A percentile compares a stretch with the other conserved stretches of the same genome.
phyloP scores from a whole-genome alignment of 2,888 invertebrate species.

The Oxytorus armatus region DNA sequence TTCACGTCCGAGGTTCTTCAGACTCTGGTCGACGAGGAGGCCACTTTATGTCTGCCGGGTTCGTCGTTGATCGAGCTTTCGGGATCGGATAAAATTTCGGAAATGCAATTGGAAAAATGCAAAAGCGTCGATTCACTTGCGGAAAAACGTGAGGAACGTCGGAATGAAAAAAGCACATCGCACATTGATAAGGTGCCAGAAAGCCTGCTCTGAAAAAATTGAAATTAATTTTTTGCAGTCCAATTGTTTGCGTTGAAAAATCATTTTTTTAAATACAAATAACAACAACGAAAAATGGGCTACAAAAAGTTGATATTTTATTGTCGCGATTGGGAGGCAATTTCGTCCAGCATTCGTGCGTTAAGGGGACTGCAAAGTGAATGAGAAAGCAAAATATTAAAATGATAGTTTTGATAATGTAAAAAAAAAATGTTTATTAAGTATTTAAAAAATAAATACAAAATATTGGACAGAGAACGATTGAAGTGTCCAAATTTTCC shows the following conservation, averaged over 20 bases:
- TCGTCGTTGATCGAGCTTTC: conserved; percentile 45
- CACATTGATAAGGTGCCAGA: conserved; percentile 44
- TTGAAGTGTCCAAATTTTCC: too few relatives aligned
- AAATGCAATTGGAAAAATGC: background rate
- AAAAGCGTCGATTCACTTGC: background rate
- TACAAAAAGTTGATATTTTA: background rate
- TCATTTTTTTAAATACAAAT: background rate
- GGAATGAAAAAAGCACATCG: conserved; percentile 36
- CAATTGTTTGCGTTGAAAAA: background rate
- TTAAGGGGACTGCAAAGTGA: too few relatives aligned
- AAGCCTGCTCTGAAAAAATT: background rate
- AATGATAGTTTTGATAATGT: too few relatives aligned
- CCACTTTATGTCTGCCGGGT: conserved; percentile 73
- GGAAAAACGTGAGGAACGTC: conserved; percentile 21
- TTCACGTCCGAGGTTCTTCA: conserved; percentile 80
- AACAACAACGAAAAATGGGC: conserved; percentile 3
- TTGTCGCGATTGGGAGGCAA: background rate
- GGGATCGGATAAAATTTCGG: conserved; percentile 14
- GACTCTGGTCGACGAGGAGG: conserved; percentile 79
- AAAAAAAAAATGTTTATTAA: too few relatives aligned
- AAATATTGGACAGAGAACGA: too few relatives aligned
- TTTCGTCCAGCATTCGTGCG: too few relatives aligned
- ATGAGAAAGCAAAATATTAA: too few relatives aligned
- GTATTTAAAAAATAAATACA: too few relatives aligned
- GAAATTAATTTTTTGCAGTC: background rate